A percentile compares a stretch with the other conserved stretches of the same genome.
Conservation (phyloP, 2,888 invertebrate species). For the Marronus borbonicus region DNA sequence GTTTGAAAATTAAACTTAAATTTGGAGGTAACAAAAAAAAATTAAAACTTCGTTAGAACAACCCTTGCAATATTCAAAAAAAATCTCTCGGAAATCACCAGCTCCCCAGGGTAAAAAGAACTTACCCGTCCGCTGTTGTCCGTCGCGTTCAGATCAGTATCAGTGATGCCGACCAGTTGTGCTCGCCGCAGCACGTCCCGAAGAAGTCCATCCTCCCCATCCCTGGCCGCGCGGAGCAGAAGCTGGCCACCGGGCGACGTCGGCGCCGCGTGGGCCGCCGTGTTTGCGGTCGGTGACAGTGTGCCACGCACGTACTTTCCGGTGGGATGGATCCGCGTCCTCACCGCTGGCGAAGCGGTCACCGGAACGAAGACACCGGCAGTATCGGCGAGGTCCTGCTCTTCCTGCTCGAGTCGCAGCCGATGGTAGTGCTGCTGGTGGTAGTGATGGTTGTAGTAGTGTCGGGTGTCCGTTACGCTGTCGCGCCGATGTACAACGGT, state of each 20-base stretch:
- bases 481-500: conserved; percentile 9
- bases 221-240: conserved; percentile 73
- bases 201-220: conserved; percentile 71
- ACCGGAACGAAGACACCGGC: conserved; percentile 59
- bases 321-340: conserved; percentile 66
- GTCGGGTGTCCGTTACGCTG: not conserved
- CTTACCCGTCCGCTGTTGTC: conserved; percentile 76
- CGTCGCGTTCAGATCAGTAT: conserved; percentile 72
- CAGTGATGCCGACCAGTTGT: conserved; percentile 66
- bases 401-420: conserved; percentile 23
- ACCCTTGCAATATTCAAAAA: not conserved
- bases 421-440: conserved; percentile 11
- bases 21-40: too few relatives aligned
- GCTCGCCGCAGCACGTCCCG: conserved; percentile 70
- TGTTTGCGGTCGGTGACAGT: conserved; percentile 69
- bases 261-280: conserved; percentile 63
- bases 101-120: conserved; percentile 43
- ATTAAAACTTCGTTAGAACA: not conserved
- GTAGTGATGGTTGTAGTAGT: conserved; percentile 19
- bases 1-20: too few relatives aligned
- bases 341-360: conserved; percentile 64
- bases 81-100: not conserved
- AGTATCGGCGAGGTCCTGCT: conserved; percentile 36
- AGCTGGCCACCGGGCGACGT: conserved; percentile 63
- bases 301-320: conserved; percentile 68